phyloP scores from a whole-genome alignment of 2,888 invertebrate species.

The Clitarchus hookeri region DNA sequence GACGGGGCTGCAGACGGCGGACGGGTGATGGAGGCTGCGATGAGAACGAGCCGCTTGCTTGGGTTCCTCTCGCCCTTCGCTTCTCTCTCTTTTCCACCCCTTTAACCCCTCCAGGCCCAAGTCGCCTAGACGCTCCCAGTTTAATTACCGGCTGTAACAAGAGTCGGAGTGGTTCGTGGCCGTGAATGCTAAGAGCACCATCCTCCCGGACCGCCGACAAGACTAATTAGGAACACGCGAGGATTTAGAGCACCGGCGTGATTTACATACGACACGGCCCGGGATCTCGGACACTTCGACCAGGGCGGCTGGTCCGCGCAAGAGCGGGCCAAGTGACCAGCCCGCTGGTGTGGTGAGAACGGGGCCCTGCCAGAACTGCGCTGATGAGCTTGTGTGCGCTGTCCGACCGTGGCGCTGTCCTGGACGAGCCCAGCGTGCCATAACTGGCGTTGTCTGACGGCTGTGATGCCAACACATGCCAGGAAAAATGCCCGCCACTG shows the following conservation, averaged over 20 bases:
- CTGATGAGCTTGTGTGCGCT: too few relatives aligned
- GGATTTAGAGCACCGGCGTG: conserved; percentile 23
- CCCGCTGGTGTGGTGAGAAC: too few relatives aligned
- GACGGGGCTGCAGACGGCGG: conserved; percentile 33
- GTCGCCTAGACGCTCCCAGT: background rate
- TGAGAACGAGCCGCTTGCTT: background rate
- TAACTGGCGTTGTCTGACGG: too few relatives aligned
- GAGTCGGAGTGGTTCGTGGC: conserved; percentile 2
- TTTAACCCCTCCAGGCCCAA: background rate
- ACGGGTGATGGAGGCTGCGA: conserved; percentile 44
- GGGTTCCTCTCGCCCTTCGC: background rate
- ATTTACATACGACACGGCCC: conserved; percentile 24
- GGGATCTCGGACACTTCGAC: background rate
- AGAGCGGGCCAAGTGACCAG: background rate
- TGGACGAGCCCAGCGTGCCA: too few relatives aligned
- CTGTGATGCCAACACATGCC: too few relatives aligned
- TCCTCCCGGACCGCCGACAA: background rate
- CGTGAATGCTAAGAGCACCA: background rate
- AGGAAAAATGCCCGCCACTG: too few relatives aligned
- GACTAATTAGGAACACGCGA: conserved; percentile 24
- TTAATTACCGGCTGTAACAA: conserved; percentile 14
- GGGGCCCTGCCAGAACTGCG: too few relatives aligned
- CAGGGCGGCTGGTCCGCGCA: background rate
- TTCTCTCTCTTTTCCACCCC: background rate
- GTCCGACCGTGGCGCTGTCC: too few relatives aligned